These are phyloP conservation scores for Onthophagus sagittarius DNA, from an alignment of 2,888 invertebrate genomes.

Conservation along the genomic window DNA sequence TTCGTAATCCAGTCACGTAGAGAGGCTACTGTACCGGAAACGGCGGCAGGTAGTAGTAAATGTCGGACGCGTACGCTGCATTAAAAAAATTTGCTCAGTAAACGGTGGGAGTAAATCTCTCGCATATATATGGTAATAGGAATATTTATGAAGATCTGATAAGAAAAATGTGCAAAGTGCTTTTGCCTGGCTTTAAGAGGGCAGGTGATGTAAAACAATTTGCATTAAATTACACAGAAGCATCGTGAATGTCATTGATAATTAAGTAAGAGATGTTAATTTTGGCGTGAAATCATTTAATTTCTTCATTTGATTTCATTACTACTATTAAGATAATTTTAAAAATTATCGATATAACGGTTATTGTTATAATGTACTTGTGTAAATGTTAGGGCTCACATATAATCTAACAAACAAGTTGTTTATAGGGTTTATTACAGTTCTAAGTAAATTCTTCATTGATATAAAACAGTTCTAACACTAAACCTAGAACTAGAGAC, in stretches of 20 bases:
- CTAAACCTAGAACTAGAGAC: no score
- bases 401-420: no score
- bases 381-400: no score
- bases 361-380: no score
- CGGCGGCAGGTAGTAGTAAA: constrained; percentile 4
- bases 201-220: neutral
- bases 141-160: neutral
- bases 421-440: no score
- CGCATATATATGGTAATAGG: neutral
- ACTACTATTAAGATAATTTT: no score
- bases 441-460: no score
- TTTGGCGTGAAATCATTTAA: no score
- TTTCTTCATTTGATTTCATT: no score
- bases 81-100: constrained; percentile 6
- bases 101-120: neutral
- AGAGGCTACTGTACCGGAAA: constrained; percentile 11
- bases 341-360: no score
- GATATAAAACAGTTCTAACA: no score
- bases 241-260: neutral
- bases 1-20: constrained; percentile 4
- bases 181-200: neutral
- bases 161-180: neutral
- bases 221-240: neutral
- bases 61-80: constrained; percentile 4
- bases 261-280: neutral